A percentile compares a stretch with the other conserved stretches of the same genome.
Conservation (phyloP, 2,888 invertebrate genomes). For the Lagria hirta region DNA sequence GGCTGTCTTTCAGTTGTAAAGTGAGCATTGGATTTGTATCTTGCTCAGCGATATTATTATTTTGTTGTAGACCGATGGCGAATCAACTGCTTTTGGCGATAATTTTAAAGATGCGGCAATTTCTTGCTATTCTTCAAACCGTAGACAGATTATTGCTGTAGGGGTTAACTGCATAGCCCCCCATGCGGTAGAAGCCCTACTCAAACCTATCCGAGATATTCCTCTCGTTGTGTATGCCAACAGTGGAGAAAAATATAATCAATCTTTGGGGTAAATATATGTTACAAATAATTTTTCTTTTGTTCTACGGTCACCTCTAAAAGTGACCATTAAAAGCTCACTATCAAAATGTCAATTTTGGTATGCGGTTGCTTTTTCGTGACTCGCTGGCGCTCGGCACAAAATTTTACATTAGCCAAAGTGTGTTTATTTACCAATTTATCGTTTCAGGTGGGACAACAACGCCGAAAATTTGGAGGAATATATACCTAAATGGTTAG, state of each 20-base stretch:
- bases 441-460: constrained; percentile 62
- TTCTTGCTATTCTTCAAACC: constrained; percentile 59
- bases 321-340: too few species aligned
- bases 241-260: constrained; percentile 76
- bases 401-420: too few species aligned
- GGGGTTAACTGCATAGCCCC: constrained; percentile 85
- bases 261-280: constrained; percentile 61
- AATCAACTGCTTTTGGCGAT: constrained; percentile 72
- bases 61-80: constrained; percentile 55
- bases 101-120: constrained; percentile 68
- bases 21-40: constrained; percentile 50
- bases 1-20: constrained; percentile 84
- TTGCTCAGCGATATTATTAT: not conserved
- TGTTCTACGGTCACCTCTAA: too few species aligned
- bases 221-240: constrained; percentile 87
- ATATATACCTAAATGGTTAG: constrained; percentile 76
- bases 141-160: constrained; percentile 73
- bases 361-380: too few species aligned
- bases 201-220: constrained; percentile 59
- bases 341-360: too few species aligned
- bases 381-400: too few species aligned
- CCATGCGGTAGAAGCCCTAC: constrained; percentile 59
- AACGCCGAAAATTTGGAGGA: constrained; percentile 65
- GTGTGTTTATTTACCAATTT: constrained; percentile 1
- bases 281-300: too few species aligned